These are phyloP conservation scores for Rotaria socialis DNA, from an alignment of 2,888 invertebrate species.

Conservation along the genomic window DNA sequence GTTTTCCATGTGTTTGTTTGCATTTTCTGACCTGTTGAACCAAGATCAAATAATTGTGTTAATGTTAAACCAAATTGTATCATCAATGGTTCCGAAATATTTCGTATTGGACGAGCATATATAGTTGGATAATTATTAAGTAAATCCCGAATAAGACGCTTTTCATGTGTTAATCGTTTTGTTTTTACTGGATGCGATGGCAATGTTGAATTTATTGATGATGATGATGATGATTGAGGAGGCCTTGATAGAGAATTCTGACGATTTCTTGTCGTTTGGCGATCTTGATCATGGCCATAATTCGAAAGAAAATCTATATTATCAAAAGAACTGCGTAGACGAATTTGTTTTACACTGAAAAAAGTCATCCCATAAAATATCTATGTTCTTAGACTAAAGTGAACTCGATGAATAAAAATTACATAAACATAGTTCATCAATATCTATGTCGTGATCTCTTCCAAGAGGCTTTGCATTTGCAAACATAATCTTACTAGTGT, in stretches of 20 bases:
- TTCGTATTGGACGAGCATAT: constrained; percentile 44
- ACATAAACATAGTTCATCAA: too few relatives aligned
- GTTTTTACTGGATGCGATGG: neutral
- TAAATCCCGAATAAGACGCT: constrained; percentile 40
- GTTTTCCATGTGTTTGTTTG: constrained; percentile 45
- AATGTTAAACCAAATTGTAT: neutral
- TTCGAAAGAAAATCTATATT: neutral
- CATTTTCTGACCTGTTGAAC: constrained; percentile 40
- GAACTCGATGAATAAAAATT: too few relatives aligned
- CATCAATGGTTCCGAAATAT: constrained; percentile 4
- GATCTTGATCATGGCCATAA: neutral
- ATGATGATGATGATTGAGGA: neutral
- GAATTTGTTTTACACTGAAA: too few relatives aligned
- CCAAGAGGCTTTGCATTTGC: too few relatives aligned
- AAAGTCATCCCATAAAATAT: too few relatives aligned
- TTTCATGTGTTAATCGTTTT: constrained; percentile 43
- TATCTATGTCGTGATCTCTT: too few relatives aligned
- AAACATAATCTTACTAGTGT: too few relatives aligned
- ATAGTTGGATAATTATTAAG: constrained; percentile 45
- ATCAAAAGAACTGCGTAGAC: too few relatives aligned
- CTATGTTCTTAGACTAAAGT: too few relatives aligned
- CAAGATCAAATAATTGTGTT: constrained; percentile 33
- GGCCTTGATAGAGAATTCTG: neutral
- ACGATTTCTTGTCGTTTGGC: neutral
- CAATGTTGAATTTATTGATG: neutral